phyloP scores from a whole-genome alignment of 2,888 invertebrate species.

The Penaeus monodon region DNA sequence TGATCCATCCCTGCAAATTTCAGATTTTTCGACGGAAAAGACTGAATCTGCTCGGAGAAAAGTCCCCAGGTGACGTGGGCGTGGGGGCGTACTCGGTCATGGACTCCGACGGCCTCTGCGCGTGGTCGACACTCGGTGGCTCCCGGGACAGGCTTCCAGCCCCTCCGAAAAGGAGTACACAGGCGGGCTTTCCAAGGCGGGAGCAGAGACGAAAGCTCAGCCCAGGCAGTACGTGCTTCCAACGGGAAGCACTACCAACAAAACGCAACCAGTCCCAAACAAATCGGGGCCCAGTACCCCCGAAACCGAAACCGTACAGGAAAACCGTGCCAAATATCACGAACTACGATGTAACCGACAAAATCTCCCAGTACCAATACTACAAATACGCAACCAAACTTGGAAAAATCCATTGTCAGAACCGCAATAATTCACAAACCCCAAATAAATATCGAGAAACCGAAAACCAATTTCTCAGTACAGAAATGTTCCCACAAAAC shows the following conservation, averaged over 20 bases:
- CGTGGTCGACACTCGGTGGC: slow-evolving; percentile 32
- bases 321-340: slow-evolving; percentile 1
- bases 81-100: slow-evolving; percentile 36
- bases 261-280: slow-evolving; percentile 20
- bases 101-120: slow-evolving; percentile 38
- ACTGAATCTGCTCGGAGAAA: slow-evolving; percentile 37
- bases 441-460: no score
- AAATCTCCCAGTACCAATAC: not conserved
- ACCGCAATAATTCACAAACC: not conserved
- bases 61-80: slow-evolving; percentile 39
- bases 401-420: no score
- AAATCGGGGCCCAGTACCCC: not conserved
- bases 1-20: no score
- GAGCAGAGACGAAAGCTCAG: no score
- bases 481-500: no score
- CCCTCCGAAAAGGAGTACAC: slow-evolving; percentile 1
- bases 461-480: no score
- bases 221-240: no score
- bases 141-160: slow-evolving; percentile 46
- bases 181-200: no score
- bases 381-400: no score
- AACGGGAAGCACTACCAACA: not conserved
- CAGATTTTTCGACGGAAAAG: no score
- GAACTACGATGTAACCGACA: slow-evolving; percentile 17
- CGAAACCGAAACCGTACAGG: not conserved